Evolutionary conservation across 2,797 vertebrate genomes (phyloP), one percentile per base, ranked within the genome.

Genomic region (Argya squamiceps): DNA sequence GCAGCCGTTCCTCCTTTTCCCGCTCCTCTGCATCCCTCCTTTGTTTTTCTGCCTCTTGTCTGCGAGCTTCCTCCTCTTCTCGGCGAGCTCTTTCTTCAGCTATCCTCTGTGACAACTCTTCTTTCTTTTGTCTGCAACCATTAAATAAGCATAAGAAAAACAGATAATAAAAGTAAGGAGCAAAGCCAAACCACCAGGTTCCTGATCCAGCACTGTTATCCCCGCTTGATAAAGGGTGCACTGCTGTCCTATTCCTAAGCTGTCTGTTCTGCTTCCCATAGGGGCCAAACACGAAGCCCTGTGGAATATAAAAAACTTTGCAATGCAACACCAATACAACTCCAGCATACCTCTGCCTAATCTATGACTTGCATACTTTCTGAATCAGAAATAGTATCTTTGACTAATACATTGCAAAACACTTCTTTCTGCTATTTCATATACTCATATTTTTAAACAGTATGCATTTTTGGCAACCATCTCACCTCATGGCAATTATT

Each of bases 61-160:
- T 93, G 22, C 92, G 98, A 65, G 98, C 95, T 44, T 98, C 98
- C 71, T 98, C 98, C 86, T 98, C 98, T 89, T 99, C 98, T 43
- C 98, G 95, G 12, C 97, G 98, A 8, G 97, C 98, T 92, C 98
- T 96, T 93, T 99, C 99, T 89, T 99, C 99, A 1, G 99, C 99
- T 96, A 99, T 98, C 71, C 98, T 98, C 67, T 98, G 99, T 16
- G 99, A 98, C 92, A 99, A 94, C 93, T 99, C 99, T 92, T 99
- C 99, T 95, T 97, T 98, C 63, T 99, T 99, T 75, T 98, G 97
- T 87, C 99, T 99, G 96, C 20, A n/a, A 59, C 41, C 50, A 59
- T 15, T 41, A 76, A 70, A 87, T 8, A 44, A 49, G 30, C 5
- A 7, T 53, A 44, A 88, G 37, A 59, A 37, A 64, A 63, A 21